A percentile compares a stretch with the other conserved stretches of the same genome.
phyloP scores from a whole-genome alignment of 2,113 vertebrate species.

The Pedetes capensis region DNA sequence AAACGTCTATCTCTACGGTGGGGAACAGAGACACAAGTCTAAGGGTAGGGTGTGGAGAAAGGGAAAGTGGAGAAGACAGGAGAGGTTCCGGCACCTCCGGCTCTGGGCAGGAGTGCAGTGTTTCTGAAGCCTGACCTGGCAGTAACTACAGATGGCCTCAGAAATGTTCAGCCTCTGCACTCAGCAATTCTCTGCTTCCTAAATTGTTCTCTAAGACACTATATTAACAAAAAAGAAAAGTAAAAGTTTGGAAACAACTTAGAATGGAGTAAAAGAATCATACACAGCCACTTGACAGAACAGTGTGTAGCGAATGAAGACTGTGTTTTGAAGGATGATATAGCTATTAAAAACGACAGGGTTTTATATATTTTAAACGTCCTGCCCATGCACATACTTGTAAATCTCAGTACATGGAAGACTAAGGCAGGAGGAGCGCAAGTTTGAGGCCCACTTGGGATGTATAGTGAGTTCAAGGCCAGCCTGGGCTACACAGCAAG shows the following conservation, averaged over 20 bases:
- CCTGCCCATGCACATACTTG: no score
- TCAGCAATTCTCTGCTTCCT: not conserved
- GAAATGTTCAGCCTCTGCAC: not conserved
- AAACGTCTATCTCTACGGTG: not conserved
- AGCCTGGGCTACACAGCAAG: no score
- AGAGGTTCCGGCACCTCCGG: fast-evolving
- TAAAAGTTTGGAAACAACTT: not conserved
- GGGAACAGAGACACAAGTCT: not conserved
- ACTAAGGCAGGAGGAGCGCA: no score
- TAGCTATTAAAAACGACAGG: not conserved
- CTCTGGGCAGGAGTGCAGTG: fast-evolving
- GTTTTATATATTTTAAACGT: not conserved
- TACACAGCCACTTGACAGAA: not conserved
- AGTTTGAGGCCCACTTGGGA: no score
- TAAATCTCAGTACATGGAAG: no score
- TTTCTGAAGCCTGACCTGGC: not conserved
- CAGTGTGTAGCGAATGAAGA: not conserved
- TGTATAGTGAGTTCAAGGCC: no score
- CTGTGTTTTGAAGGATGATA: not conserved
- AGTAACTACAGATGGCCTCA: not conserved
- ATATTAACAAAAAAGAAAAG: not conserved
- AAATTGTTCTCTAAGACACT: not conserved
- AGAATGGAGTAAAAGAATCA: not conserved
- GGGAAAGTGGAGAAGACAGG: not conserved
- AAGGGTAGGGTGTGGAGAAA: not conserved